Evolutionary conservation across 35 echinoderm and acorn worm genomes (phyloP).

Genomic region (Hemicentrotus pulcherrimus): DNA sequence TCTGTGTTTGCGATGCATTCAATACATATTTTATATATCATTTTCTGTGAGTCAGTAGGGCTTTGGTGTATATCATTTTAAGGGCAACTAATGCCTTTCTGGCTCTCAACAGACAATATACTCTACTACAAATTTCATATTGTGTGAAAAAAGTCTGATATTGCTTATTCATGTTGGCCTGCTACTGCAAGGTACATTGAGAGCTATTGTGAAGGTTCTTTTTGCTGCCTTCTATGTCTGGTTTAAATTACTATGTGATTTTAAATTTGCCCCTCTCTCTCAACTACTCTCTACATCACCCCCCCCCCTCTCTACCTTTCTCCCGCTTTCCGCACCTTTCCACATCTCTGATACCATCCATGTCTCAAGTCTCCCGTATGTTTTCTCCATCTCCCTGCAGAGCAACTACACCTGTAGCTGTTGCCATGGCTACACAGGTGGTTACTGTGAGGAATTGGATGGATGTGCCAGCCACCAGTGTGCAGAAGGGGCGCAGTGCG

Average conservation of each 20-base stretch:
- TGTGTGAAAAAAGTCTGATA: neutral
- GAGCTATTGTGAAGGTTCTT: too few species aligned
- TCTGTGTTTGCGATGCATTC: neutral
- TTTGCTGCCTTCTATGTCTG: too few species aligned
- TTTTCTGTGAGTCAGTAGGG: neutral
- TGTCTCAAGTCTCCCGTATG: neutral
- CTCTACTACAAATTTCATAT: neutral
- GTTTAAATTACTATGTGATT: too few species aligned
- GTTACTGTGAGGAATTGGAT: slow-evolving; percentile 75
- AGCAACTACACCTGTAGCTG: slow-evolving; percentile 73
- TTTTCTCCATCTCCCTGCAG: slow-evolving; percentile 54
- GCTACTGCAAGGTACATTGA: too few species aligned
- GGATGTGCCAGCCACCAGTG: slow-evolving; percentile 78
- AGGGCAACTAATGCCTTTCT: neutral
- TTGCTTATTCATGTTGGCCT: neutral
- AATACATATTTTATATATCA: neutral
- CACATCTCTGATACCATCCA: neutral
- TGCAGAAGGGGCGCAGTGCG: slow-evolving; percentile 67
- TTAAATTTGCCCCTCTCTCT: neutral
- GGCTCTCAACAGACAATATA: neutral
- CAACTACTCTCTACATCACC: neutral
- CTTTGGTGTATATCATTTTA: neutral
- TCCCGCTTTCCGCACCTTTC: neutral
- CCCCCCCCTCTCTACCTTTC: neutral
- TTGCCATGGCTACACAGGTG: slow-evolving; percentile 70